Conservation (phyloP, 2,113 vertebrate genomes). For the Catharus fuscescens region DNA sequence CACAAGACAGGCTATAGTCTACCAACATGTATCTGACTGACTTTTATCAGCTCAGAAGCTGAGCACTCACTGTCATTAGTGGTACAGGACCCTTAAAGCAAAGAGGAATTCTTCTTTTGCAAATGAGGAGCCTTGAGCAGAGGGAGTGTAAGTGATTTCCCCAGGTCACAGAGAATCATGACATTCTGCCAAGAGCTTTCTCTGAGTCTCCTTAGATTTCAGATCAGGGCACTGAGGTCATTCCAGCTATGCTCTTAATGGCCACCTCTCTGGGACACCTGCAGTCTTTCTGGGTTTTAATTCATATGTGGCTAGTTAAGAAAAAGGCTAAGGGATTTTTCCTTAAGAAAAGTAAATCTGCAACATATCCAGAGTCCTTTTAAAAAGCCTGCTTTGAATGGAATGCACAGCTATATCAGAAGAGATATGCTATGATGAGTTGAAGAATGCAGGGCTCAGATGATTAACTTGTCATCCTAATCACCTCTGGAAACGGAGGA, state of each 20-base stretch:
- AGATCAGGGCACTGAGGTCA: not conserved
- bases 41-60: not conserved
- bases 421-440: not conserved
- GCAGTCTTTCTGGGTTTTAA: not conserved
- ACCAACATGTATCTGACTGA: not conserved
- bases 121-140: not conserved
- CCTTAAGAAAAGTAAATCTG: not conserved
- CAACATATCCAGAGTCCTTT: not conserved
- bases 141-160: not conserved
- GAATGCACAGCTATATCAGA: conserved; percentile 1
- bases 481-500: not conserved
- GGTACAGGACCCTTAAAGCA: not conserved
- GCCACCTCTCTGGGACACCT: not conserved
- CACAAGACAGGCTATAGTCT: not conserved
- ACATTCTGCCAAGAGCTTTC: not conserved
- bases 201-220: not conserved
- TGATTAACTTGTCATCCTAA: conserved; percentile 39
- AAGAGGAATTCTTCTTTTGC: not conserved
- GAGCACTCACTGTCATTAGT: not conserved
- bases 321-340: not conserved
- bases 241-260: not conserved
- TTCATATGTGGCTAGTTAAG: not conserved
- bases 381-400: not conserved
- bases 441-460: not conserved
- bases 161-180: not conserved